Conservation (phyloP, 2,113 vertebrate species). For the Eretmochelys imbricata region DNA sequence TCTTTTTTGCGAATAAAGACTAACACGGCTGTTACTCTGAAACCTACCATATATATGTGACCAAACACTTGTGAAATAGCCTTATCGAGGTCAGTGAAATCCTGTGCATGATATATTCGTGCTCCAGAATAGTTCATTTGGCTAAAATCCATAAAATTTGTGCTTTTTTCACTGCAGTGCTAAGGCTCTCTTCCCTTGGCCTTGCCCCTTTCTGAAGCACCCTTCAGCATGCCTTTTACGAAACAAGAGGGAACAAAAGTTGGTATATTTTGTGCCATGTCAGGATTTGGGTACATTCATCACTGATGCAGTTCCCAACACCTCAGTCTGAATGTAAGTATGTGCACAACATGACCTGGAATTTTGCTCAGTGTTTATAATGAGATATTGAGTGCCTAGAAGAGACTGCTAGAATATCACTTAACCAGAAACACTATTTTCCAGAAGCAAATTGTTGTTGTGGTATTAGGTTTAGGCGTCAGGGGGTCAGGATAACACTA, state of each 20-base stretch:
- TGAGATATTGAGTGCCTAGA: not conserved
- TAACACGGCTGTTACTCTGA: too few species aligned
- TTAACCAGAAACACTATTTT: not conserved
- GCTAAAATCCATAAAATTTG: not conserved
- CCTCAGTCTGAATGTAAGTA: not conserved
- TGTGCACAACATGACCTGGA: not conserved
- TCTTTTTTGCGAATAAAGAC: too few species aligned
- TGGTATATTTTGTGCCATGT: not conserved
- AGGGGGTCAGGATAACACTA: not conserved
- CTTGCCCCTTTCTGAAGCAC: not conserved
- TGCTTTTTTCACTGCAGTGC: not conserved
- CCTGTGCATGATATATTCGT: not conserved
- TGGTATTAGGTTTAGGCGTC: not conserved
- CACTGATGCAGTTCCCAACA: not conserved
- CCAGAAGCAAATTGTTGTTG: not conserved
- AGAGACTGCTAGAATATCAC: not conserved
- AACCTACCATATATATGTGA: not conserved
- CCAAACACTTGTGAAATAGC: not conserved
- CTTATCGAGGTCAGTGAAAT: not conserved
- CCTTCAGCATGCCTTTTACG: not conserved
- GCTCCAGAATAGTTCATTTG: not conserved
- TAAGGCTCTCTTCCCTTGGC: not conserved
- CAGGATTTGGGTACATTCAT: not conserved
- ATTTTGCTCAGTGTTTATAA: not conserved
- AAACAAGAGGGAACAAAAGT: not conserved